Conservation (phyloP, 2,888 invertebrate species). For the Metacarcinus magister region DNA sequence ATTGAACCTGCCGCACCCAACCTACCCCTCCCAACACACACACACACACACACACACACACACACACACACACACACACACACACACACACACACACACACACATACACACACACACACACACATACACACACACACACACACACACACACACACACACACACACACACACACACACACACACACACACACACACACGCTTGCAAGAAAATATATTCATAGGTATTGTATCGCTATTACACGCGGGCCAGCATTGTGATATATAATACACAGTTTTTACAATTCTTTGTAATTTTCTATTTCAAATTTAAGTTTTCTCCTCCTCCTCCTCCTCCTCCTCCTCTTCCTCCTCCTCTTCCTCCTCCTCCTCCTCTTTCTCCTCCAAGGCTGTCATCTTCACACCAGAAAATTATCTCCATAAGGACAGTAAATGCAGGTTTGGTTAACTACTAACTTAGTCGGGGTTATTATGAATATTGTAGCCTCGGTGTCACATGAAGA, state of each 20-base stretch:
- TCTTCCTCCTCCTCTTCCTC: background rate
- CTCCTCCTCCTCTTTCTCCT: background rate
- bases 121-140: background rate
- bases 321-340: background rate
- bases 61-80: constrained; percentile 39
- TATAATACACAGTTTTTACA: background rate
- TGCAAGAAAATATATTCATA: no score
- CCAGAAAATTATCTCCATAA: background rate
- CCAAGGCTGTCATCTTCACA: background rate
- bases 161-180: background rate
- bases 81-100: background rate
- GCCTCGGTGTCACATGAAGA: background rate
- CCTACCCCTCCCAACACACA: background rate
- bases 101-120: background rate
- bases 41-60: constrained; percentile 19
- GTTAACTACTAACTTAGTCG: background rate
- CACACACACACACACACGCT: no score
- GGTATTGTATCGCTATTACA: no score
- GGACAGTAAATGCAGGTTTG: background rate
- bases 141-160: background rate
- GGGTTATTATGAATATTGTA: background rate
- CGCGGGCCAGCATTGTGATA: background rate
- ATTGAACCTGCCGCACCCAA: constrained; percentile 31
- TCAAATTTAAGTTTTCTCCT: background rate
- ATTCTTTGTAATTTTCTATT: background rate